These are phyloP conservation scores for Globia sparganii DNA, from an alignment of 2,888 invertebrate species.

Conservation along the genomic window DNA sequence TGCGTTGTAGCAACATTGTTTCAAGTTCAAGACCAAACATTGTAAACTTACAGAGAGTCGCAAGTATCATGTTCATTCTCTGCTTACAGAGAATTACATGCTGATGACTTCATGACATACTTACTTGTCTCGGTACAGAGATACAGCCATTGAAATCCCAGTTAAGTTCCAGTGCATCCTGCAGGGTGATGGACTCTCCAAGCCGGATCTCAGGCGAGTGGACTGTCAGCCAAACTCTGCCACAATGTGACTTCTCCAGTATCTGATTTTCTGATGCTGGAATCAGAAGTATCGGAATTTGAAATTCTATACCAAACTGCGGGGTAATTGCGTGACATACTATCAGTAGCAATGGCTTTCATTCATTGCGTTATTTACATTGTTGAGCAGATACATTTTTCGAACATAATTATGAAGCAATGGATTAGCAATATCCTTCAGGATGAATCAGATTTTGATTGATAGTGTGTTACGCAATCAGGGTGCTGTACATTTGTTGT, in stretches of 20 bases:
- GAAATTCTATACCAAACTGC: background rate
- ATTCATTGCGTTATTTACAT: background rate
- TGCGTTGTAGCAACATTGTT: background rate
- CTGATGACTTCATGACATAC: constrained; percentile 24
- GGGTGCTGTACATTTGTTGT: background rate
- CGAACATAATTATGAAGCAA: background rate
- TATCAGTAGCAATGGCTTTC: background rate
- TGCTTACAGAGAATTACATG: background rate
- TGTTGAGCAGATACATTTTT: background rate
- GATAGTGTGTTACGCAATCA: background rate
- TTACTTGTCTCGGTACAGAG: constrained; percentile 81
- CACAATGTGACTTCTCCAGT: constrained; percentile 84
- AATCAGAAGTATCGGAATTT: constrained; percentile 26
- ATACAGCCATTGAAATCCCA: constrained; percentile 87
- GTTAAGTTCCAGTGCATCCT: constrained; percentile 87
- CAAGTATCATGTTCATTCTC: background rate
- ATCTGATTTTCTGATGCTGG: constrained; percentile 76
- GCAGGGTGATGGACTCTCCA: constrained; percentile 67
- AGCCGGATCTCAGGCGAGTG: constrained; percentile 81
- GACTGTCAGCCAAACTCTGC: constrained; percentile 86
- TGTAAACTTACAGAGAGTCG: background rate
- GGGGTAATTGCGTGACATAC: background rate
- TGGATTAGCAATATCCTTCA: background rate
- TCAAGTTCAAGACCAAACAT: background rate
- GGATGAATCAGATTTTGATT: background rate